phyloP scores from a whole-genome alignment of 2,797 vertebrate genomes.

The Craterocephalus amniculus region DNA sequence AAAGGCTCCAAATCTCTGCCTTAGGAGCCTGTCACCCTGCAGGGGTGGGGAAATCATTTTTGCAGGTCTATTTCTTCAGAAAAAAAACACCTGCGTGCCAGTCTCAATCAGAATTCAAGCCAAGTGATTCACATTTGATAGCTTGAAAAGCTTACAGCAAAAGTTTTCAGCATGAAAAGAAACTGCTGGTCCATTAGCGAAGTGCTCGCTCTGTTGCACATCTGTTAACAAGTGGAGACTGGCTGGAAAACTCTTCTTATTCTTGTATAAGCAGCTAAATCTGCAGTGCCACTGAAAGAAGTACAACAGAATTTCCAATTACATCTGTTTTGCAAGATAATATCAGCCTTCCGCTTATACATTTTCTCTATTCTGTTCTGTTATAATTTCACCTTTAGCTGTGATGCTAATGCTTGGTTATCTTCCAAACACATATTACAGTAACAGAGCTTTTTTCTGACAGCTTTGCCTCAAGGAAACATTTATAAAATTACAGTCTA shows the following conservation, averaged over 20 bases:
- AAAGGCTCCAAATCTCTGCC: background rate
- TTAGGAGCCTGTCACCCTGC: background rate
- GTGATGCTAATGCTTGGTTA: conserved; percentile 9
- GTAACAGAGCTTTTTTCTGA: conserved; percentile 16
- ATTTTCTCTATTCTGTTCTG: background rate
- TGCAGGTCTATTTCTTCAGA: conserved; percentile 7
- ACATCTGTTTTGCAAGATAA: background rate
- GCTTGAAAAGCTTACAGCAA: conserved; percentile 20
- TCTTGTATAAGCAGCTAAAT: background rate
- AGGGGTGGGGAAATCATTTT: background rate
- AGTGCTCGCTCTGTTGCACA: conserved; percentile 6
- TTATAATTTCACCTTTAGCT: conserved; percentile 10
- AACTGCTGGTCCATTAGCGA: conserved; percentile 1
- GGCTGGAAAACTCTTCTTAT: conserved; percentile 6
- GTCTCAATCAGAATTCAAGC: conserved; percentile 1
- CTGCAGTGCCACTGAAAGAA: background rate
- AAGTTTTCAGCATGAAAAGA: conserved; percentile 6
- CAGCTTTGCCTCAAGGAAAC: conserved; percentile 45
- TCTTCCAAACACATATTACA: background rate
- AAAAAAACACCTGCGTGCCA: background rate
- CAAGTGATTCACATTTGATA: conserved; percentile 13
- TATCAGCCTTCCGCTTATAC: no score
- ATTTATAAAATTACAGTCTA: conserved; percentile 38
- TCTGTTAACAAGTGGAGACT: conserved; percentile 10
- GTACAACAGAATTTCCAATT: background rate